Base-by-base conservation (phyloP, 2,888 invertebrate species). In the Calephelis perditalis region DNA sequence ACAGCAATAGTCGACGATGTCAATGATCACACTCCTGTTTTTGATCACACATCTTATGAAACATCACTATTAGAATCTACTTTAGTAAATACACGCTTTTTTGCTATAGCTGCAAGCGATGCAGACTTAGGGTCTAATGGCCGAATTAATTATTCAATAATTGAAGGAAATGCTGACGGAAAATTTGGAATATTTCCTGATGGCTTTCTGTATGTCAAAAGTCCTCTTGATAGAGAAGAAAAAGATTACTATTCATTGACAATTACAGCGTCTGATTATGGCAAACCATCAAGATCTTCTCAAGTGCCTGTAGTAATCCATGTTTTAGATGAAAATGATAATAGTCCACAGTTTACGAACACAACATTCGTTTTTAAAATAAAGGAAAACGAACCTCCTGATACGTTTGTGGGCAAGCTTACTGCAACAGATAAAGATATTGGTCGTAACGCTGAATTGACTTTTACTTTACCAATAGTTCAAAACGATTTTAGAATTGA, bases 111-210 rank as follows among this genome's bases (percentile, higher is more conserved):
- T 12, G 99, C 99, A 5, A 94, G 95, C 7, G 99, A 99, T 77
- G 94, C 94, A 11, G 98, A 99, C 86, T 91, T 96, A 54, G 97
- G 96, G 0, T 82, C 88, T 1, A 98, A 96, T 81, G 96, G 96
- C 0, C 91, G 93, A 65, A 93, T 98, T 59, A 93, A 94, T 0
- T 98, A 97, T 81, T 92, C 93, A 56, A 97, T 99, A 58, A 93
- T 94, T 0, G 96, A 96, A 76, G 98, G 98, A 2, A 98, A 98
- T 76, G 87, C 91, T 7, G 96, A 97, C 73, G 93, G 92, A 55
- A 96, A 95, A 76, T 99, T 99, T 83, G 98, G 98, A 0, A 94
- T 99, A 49, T 99, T 99, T 77, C 99, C 99, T 0, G 98, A 98
- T 84, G 99, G 99, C 1, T 96, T 93, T 75, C 82, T 99, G 43